These are phyloP conservation scores for Aphidius ervi DNA, from an alignment of 1,140 invertebrate species.

Conservation along the genomic window DNA sequence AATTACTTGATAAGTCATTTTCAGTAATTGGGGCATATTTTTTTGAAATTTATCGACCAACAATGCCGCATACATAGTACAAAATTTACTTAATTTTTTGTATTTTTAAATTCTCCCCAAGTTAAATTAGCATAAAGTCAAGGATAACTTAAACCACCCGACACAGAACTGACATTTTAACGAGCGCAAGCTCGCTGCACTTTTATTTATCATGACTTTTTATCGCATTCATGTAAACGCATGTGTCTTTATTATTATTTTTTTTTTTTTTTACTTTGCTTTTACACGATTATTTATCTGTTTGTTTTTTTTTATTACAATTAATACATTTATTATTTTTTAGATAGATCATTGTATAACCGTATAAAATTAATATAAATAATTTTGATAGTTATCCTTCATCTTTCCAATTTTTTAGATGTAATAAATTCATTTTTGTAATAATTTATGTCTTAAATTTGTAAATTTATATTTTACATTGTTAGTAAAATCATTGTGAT, in stretches of 20 bases:
- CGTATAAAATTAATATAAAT: no score
- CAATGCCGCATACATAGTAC: background rate
- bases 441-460: no score
- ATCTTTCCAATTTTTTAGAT: no score
- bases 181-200: slow-evolving; percentile 35
- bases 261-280: background rate
- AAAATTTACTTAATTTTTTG: no score
- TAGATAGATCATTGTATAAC: no score
- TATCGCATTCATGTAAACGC: slow-evolving; percentile 21
- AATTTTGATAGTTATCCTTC: no score
- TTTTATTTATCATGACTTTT: slow-evolving; percentile 30
- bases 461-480: no score
- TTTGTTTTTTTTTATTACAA: no score
- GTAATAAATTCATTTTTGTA: no score
- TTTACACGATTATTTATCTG: background rate
- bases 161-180: slow-evolving; percentile 35
- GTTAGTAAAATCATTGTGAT: no score
- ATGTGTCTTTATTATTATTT: background rate
- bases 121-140: slow-evolving; percentile 38
- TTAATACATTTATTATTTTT: no score
- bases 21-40: slow-evolving; percentile 48
- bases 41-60: slow-evolving; percentile 39
- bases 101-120: slow-evolving; percentile 2
- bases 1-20: slow-evolving; percentile 51
- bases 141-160: slow-evolving; percentile 38